These are phyloP conservation scores for Erpobdella octoculata DNA, from an alignment of 2,888 invertebrate genomes.

Conservation along the genomic window DNA sequence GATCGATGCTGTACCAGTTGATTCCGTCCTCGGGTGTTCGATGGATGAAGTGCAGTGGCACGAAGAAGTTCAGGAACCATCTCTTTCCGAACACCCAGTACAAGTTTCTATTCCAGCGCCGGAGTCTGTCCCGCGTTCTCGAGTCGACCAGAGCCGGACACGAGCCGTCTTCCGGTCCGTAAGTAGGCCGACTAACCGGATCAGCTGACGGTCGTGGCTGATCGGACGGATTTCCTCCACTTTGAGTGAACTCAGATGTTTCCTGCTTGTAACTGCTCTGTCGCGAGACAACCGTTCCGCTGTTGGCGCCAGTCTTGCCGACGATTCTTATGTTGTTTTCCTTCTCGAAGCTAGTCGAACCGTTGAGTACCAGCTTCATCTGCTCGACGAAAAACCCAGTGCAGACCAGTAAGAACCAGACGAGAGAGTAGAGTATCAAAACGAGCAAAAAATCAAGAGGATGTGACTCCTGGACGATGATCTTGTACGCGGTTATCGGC, in stretches of 20 bases:
- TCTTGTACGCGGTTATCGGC: slow-evolving; percentile 40
- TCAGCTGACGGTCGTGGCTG: no score
- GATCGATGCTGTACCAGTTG: slow-evolving; percentile 39
- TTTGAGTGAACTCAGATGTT: no score
- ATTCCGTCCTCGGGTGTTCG: slow-evolving; percentile 42
- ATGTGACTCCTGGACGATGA: slow-evolving; percentile 38
- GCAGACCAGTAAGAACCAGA: slow-evolving; percentile 40
- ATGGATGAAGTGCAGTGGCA: slow-evolving; percentile 42
- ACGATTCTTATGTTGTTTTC: slow-evolving; percentile 41
- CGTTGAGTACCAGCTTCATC: slow-evolving; percentile 36
- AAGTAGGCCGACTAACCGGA: not conserved
- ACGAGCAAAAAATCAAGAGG: slow-evolving; percentile 35
- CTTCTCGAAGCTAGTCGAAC: slow-evolving; percentile 44
- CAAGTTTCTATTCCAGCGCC: slow-evolving; percentile 7
- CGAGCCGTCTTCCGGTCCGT: not conserved
- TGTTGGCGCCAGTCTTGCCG: slow-evolving; percentile 37
- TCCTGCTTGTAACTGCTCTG: no score
- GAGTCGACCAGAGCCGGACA: no score
- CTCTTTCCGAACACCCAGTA: slow-evolving; percentile 41
- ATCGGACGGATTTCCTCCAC: no score
- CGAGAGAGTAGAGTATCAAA: slow-evolving; percentile 40
- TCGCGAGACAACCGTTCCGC: slow-evolving; percentile 39
- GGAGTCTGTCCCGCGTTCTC: slow-evolving; percentile 23
- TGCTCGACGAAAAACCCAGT: slow-evolving; percentile 40
- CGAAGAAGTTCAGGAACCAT: slow-evolving; percentile 42